Base-by-base conservation (phyloP, 2,888 invertebrate species). In the Chymomyza amoena region DNA sequence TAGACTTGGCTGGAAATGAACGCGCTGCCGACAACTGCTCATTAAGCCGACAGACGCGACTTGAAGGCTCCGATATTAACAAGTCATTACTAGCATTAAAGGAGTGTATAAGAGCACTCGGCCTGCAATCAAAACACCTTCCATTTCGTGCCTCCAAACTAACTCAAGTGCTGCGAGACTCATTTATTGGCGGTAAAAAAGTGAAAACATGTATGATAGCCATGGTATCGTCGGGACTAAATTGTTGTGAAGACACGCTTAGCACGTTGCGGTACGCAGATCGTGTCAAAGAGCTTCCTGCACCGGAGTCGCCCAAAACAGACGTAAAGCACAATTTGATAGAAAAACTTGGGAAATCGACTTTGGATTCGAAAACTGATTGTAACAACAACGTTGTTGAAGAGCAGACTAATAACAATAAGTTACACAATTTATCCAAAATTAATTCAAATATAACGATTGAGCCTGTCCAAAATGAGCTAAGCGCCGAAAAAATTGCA, bases 161-260 rank as follows among this genome's bases (percentile, higher is more conserved):
- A 66, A 99, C 99, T 28, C 97, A 96, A 91, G 99, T 99, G 70
- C 93, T 99, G 75, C 94, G 98, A 77, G 99, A 99, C 93, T 98
- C 98, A 50, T 99, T 99, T 92, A 98, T 99, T 89, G 99, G 99
- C 25, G 97, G 86, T 28, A 97, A 98, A 91, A 99, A 98, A 92
- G 97, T 98, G 25, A 95, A 96, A 91, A 99, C 99, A 39, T 99
- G 99, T 92, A 99, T 99, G 99, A 99, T 99, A 92, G 99, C 99
- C 72, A 99, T 99, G 98, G 97, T 99, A 84, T 98, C 98, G 69
- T 99, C 99, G 15, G 98, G 99, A 68, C 94, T 98, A 93, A 95
- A 95, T 87, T 98, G 98, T 59, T 98, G 98, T 91, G 99, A 99
- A 90, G 98, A 99, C 93, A 98, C 99, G 67, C 93, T 99, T 72